Evolutionary conservation across 2,113 vertebrate species (phyloP), one percentile per base, ranked within the genome.

Genomic region (Potamarius usumacintae): DNA sequence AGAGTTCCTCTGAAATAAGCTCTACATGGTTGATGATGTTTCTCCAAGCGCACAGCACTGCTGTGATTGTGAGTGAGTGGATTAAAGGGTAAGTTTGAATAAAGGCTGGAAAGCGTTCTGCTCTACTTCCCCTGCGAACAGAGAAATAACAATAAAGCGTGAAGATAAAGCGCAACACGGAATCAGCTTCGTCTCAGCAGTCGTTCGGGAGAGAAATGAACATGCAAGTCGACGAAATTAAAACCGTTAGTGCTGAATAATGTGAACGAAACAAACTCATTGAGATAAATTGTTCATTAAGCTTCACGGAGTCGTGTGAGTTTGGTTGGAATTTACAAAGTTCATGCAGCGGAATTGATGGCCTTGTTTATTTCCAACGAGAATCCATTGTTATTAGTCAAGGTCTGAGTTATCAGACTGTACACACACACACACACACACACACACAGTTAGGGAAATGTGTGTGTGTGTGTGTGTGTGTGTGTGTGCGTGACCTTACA

Each of bases 241-340:
- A 86, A 92, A 92, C 90, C 90, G 84, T n/a, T 91, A 87, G 89
- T 92, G 90, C 92, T 94, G 92, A 94, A 89, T 93, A 94, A 93
- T 93, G 92, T 89, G 90, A 94, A 93, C 92, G 91, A 92, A 94
- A 93, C 93, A 42, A 93, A 94, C 92, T 94, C 89, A 93, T 91
- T 93, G 91, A 94, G 93, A 94, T 94, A 93, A 94, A 94, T 94
- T 90, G 92, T 92, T 94, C 92, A 93, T 94, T 94, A 94, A 92
- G 72, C 83, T 90, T 92, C 85, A 84, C 91, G 85, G 85, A 86
- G 87, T 82, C 22, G 89, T 30, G 69, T 83, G 53, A 92, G 91
- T 93, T 92, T 94, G 91, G 83, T 88, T 91, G 89, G 90, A 92
- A 93, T 94, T 94, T 94, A 91, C 94, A 93, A 94, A 94, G 94